These are phyloP conservation scores for Vicugna pacos DNA, from an alignment of 2,113 vertebrate genomes.

Conservation along the genomic window DNA sequence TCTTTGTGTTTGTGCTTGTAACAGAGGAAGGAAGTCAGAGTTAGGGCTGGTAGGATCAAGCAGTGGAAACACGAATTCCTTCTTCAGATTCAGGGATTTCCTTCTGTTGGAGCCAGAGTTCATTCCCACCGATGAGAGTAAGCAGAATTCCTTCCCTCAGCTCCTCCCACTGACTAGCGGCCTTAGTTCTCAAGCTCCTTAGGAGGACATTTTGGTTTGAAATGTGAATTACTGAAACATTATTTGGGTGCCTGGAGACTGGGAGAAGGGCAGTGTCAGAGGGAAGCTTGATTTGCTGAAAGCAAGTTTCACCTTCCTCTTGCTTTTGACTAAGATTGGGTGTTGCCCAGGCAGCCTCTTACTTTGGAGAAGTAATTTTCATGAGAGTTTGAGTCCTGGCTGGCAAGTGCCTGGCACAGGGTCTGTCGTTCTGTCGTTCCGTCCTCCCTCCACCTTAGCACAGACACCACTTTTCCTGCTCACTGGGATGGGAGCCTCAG, in stretches of 20 bases:
- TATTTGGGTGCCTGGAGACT: not conserved
- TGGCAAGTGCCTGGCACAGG: not conserved
- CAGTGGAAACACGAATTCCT: not conserved
- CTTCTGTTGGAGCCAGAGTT: not conserved
- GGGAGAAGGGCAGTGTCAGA: not conserved
- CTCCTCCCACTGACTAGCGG: not conserved
- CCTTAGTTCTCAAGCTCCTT: not conserved
- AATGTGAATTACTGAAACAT: not conserved
- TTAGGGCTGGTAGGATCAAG: not conserved
- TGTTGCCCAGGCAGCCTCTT: not conserved
- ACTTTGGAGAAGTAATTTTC: not conserved
- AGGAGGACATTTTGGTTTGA: not conserved
- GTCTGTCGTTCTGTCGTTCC: accelerated
- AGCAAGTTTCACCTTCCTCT: not conserved
- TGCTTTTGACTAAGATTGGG: not conserved
- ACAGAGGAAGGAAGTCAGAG: not conserved
- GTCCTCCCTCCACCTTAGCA: no score
- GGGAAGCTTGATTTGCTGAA: not conserved
- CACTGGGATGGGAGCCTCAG: not conserved
- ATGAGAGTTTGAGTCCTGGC: not conserved
- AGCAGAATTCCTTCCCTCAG: not conserved
- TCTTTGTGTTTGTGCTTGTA: not conserved
- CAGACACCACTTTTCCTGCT: not conserved
- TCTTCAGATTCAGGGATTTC: not conserved
- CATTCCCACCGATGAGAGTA: accelerated